A percentile compares a stretch with the other conserved stretches of the same genome.
Evolutionary conservation across 37 sponge, comb jelly and placozoan genomes (phyloP).

Genomic region (Ianthella basta): DNA sequence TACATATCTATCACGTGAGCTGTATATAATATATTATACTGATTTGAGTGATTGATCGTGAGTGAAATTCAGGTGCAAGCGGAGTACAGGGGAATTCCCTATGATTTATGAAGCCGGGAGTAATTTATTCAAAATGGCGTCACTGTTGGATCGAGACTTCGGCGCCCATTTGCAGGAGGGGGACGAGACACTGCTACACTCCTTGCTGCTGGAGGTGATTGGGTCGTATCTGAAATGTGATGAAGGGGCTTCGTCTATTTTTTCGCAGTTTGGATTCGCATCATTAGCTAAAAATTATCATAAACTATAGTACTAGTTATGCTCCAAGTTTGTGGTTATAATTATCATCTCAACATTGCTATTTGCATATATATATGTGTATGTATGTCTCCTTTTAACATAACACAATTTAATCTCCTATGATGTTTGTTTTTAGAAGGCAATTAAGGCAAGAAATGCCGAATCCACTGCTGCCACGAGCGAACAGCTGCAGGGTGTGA

Average conservation of each 20-base stretch:
- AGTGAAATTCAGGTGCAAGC: too few species aligned
- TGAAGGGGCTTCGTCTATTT: background rate
- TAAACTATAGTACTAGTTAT: background rate
- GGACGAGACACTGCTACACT: background rate
- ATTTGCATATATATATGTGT: slow-evolving; percentile 7
- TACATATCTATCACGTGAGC: too few species aligned
- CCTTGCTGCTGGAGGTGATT: slow-evolving; percentile 6
- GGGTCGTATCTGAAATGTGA: background rate
- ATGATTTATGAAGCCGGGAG: background rate
- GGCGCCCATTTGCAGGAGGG: background rate
- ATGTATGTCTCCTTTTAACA: background rate
- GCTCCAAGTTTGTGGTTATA: too few species aligned
- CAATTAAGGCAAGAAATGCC: too few species aligned
- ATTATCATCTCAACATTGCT: too few species aligned
- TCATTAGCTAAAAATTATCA: background rate
- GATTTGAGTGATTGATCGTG: too few species aligned
- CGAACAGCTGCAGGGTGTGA: too few species aligned
- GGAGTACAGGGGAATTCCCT: slow-evolving; percentile 20
- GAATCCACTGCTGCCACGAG: too few species aligned
- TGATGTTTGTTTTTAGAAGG: too few species aligned
- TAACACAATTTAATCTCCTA: too few species aligned
- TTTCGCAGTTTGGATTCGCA: background rate
- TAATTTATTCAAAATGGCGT: slow-evolving; percentile 3
- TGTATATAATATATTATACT: too few species aligned
- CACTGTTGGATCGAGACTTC: slow-evolving; percentile 9